A percentile compares a stretch with the other conserved stretches of the same genome.
phyloP scores from a whole-genome alignment of 2,888 invertebrate genomes.

The Chouioia cunea region DNA sequence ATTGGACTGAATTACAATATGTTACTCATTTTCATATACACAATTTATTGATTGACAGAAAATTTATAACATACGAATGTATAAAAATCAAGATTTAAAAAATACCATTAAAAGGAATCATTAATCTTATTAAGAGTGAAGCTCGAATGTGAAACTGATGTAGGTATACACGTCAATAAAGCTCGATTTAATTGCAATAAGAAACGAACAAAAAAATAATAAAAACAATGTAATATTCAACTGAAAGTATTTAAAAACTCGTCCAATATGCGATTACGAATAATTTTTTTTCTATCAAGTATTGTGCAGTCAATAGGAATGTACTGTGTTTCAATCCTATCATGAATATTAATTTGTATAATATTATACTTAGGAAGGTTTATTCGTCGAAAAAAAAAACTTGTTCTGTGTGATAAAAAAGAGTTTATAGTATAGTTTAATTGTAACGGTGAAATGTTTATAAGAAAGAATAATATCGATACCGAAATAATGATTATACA shows the following conservation, averaged over 20 bases:
- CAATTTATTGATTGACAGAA: neutral
- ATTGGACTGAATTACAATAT: constrained; percentile 4
- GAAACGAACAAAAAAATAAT: neutral
- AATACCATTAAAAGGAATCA: constrained; percentile 1
- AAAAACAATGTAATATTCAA: constrained; percentile 11
- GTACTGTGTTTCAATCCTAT: constrained; percentile 10
- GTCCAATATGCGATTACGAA: constrained; percentile 2
- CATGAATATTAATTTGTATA: constrained; percentile 2
- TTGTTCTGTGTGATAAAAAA: neutral
- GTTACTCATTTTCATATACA: constrained; percentile 2
- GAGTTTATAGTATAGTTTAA: neutral
- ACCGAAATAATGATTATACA: constrained; percentile 28
- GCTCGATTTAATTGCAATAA: constrained; percentile 12
- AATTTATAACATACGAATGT: constrained; percentile 3
- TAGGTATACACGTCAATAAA: neutral
- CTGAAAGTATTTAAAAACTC: constrained; percentile 22
- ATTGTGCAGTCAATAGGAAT: neutral
- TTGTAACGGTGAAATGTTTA: constrained; percentile 25
- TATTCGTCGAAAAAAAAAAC: no score
- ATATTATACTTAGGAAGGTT: neutral
- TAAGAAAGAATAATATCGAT: constrained; percentile 24
- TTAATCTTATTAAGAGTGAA: constrained; percentile 19
- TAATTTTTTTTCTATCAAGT: neutral
- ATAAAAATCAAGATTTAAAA: neutral
- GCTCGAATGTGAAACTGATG: constrained; percentile 4